Evolutionary conservation across 2,113 vertebrate genomes (phyloP).

Genomic region (Cichladusa arquata): DNA sequence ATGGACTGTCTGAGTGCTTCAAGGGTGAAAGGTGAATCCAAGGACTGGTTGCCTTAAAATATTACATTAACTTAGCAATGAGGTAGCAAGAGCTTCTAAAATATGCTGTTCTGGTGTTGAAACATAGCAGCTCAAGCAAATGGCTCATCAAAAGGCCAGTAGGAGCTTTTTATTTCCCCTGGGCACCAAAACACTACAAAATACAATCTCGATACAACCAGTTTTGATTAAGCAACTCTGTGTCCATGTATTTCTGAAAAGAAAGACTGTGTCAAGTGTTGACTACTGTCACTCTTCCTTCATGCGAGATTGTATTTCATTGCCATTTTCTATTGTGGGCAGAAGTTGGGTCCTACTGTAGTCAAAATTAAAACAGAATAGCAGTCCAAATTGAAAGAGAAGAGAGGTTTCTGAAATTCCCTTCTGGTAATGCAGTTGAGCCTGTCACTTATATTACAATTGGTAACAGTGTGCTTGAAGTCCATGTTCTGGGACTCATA

Average conservation of each 20-base stretch:
- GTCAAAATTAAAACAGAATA: neutral
- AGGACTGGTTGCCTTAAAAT: neutral
- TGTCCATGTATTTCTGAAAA: neutral
- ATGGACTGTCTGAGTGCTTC: neutral
- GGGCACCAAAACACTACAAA: neutral
- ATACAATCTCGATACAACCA: neutral
- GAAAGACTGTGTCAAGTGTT: neutral
- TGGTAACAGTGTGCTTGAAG: neutral
- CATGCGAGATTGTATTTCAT: neutral
- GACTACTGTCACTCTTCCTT: neutral
- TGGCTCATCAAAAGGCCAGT: neutral
- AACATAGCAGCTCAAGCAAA: neutral
- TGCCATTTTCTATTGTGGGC: neutral
- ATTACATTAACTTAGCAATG: neutral
- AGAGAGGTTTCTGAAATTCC: neutral
- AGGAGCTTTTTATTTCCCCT: neutral
- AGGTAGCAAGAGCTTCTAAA: neutral
- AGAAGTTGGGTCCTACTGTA: neutral
- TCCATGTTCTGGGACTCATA: fast-evolving
- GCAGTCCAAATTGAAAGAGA: neutral
- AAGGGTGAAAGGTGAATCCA: neutral
- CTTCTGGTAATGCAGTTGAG: neutral
- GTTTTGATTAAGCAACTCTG: neutral
- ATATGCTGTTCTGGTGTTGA: neutral
- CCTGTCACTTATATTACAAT: neutral